Evolutionary conservation across 2,113 vertebrate genomes (phyloP).

Genomic region (Tor tambroides): DNA sequence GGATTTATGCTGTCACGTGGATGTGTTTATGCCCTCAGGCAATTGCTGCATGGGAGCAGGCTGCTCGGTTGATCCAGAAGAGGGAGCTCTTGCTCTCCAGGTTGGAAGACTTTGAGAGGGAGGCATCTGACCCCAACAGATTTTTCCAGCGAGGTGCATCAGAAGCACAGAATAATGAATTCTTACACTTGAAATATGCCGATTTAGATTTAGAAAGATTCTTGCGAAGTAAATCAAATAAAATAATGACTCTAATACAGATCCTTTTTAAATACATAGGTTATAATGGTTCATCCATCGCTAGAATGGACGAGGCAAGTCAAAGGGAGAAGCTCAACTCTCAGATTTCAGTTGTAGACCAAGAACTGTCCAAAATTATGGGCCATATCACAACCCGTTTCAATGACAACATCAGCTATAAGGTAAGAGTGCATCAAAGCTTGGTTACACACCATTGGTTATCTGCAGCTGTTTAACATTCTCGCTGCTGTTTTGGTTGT

Average conservation of each 20-base stretch:
- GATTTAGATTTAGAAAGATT: not conserved
- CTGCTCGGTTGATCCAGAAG: slow-evolving; percentile 68
- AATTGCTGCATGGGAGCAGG: slow-evolving; percentile 70
- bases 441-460: not conserved
- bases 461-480: not conserved
- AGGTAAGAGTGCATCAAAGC: slow-evolving; percentile 49
- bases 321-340: slow-evolving; percentile 60
- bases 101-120: slow-evolving; percentile 77
- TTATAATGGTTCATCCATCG: slow-evolving; percentile 39
- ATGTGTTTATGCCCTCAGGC: slow-evolving; percentile 49
- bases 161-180: not conserved
- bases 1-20: not conserved
- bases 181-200: not conserved
- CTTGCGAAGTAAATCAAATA: not conserved
- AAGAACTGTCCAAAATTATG: slow-evolving; percentile 59
- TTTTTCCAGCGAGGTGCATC: slow-evolving; percentile 68
- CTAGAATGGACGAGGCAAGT: slow-evolving; percentile 64
- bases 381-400: slow-evolving; percentile 66
- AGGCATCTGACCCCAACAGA: slow-evolving; percentile 77
- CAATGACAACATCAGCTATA: slow-evolving; percentile 71
- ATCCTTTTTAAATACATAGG: slow-evolving; percentile 1
- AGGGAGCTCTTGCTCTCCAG: slow-evolving; percentile 70
- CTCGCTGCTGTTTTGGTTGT: not conserved
- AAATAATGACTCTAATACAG: not conserved
- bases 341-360: slow-evolving; percentile 61